Base-by-base conservation (phyloP, 2,888 invertebrate genomes). In the Ectemnius continuus region DNA sequence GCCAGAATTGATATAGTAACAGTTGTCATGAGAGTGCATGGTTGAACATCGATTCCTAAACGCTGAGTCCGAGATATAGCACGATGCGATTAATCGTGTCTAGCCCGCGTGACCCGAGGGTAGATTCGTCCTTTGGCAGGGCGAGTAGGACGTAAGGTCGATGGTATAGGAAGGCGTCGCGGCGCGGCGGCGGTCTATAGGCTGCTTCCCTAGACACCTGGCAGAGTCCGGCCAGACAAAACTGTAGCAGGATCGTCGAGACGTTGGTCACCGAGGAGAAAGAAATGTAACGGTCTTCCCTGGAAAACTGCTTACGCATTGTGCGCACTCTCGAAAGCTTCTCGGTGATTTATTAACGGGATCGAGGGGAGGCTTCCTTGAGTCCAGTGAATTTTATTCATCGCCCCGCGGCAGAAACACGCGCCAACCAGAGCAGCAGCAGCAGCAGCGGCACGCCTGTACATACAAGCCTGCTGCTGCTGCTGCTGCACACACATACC, bases 261-360 rank as follows among this genome's bases (percentile, higher is more conserved):
- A 4, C n/a, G 6, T 47, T 61, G 14, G n/a, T 14, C 18, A 18
- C 14, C 48, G 48, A 14, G 36, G 47, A 67, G 62, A 70, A 75
- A 58, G 59, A 56, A n/a, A 23, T 16, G 60, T 65, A 77, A 73
- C 77, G 77, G 70, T 76, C 36, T 46, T 16, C 8, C 26, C 48
- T 72, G 66, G 67, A 67, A 68, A 72, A 70, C 72, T 14, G 58
- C 65, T 11, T 20, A 48, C 18, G 23, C 61, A 67, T 67, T 62
- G 16, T 60, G 26, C 13, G 36, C 47, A 18, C 14, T 2, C 61
- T 20, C 28, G 46, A 6, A 11, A 11, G 8, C 16, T 20, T 20
- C 11, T 59, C 46, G 26, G 20, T 73, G 61, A 74, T 68, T 67
- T 67, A 68, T 65, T 45, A 58, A 65, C 47, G 52, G 14, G 16